Conservation (phyloP, 2,113 vertebrate genomes). For the Seriola aureovittata region DNA sequence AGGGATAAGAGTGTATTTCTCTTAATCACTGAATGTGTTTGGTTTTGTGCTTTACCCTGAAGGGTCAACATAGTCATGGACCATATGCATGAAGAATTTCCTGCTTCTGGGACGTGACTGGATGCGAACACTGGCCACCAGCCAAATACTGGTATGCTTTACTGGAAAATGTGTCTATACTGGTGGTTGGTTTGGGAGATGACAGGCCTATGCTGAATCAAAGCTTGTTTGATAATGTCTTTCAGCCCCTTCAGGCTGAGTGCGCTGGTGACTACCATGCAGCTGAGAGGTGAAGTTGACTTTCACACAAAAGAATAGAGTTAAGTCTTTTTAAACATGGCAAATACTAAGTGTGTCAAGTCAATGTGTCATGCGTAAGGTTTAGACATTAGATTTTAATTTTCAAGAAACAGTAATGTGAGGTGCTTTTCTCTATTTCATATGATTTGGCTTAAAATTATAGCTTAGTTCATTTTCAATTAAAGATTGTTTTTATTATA, state of each 20-base stretch:
- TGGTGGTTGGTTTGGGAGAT: background rate
- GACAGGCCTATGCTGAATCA: background rate
- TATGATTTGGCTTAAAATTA: no score
- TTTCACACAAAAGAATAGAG: no score
- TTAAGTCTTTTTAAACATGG: no score
- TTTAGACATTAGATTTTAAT: no score
- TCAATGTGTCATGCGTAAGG: no score
- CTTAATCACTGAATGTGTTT: background rate
- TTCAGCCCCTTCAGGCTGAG: background rate
- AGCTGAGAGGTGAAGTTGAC: no score
- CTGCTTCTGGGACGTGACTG: slow-evolving; percentile 19
- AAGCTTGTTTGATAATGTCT: background rate
- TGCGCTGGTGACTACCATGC: no score
- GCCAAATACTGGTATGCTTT: background rate
- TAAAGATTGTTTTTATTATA: no score
- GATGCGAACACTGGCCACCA: slow-evolving; percentile 10
- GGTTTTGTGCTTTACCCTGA: slow-evolving; percentile 6
- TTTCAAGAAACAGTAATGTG: no score
- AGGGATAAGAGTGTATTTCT: background rate
- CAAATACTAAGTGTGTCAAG: no score
- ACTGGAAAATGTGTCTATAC: background rate
- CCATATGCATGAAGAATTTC: slow-evolving; percentile 33
- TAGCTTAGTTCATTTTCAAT: no score
- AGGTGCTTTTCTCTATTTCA: no score
- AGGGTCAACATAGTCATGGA: slow-evolving; percentile 33